phyloP scores from a whole-genome alignment of 2,797 vertebrate species.

The Epinephelus awoara region DNA sequence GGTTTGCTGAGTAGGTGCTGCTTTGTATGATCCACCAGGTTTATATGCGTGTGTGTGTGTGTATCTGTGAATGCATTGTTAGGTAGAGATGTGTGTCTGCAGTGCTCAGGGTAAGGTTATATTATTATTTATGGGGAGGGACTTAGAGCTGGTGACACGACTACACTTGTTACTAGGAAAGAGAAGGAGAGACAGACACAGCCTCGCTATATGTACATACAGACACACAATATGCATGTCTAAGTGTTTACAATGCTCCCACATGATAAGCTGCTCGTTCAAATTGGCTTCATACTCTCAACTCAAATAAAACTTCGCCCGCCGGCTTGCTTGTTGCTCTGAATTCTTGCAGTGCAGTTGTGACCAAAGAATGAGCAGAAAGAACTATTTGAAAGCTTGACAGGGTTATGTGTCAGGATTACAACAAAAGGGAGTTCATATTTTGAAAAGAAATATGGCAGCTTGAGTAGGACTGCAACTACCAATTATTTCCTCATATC shows the following conservation, averaged over 20 bases:
- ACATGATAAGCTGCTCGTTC: constrained; percentile 15
- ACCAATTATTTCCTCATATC: not conserved
- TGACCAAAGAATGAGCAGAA: not conserved
- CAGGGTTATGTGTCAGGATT: not conserved
- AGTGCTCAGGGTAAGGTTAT: constrained; percentile 16
- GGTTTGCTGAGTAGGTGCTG: constrained; percentile 35
- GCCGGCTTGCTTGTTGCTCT: not conserved
- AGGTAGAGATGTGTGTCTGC: constrained; percentile 8
- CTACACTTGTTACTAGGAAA: constrained; percentile 25
- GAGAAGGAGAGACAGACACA: constrained; percentile 9
- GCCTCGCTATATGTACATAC: constrained; percentile 7
- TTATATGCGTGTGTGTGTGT: constrained; percentile 18
- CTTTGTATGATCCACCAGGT: constrained; percentile 43
- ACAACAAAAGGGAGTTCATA: not conserved
- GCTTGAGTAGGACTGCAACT: not conserved
- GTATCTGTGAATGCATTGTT: constrained; percentile 2
- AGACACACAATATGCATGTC: constrained; percentile 3
- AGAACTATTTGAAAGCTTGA: not conserved
- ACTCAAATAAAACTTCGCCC: constrained; percentile 23
- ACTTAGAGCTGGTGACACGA: constrained; percentile 16
- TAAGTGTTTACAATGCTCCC: constrained; percentile 27
- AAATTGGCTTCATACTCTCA: constrained; percentile 20
- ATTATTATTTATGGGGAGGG: constrained; percentile 67
- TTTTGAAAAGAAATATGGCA: not conserved
- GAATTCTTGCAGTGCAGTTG: not conserved